phyloP scores from a whole-genome alignment of 2,888 invertebrate genomes.

The Rotaria macrura region DNA sequence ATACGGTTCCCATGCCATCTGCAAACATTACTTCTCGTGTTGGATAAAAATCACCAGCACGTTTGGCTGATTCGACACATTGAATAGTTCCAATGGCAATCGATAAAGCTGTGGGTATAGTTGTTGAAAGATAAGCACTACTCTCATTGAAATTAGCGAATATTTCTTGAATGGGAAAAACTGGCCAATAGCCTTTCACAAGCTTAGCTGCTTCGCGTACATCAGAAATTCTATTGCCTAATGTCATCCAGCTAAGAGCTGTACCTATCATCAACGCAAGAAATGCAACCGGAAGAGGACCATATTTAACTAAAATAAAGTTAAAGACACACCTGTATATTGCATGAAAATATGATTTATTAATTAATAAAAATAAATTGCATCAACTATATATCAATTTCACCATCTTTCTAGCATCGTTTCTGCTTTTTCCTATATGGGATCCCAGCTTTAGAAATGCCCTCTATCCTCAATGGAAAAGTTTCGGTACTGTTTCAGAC shows the following conservation, averaged over 20 bases:
- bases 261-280: neutral
- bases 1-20: neutral
- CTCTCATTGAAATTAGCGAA: neutral
- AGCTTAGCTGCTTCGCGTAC: neutral
- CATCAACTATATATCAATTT: too few species aligned
- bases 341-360: too few species aligned
- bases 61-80: slow-evolving; percentile 11
- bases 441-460: too few species aligned
- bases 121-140: neutral
- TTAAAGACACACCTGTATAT: too few species aligned
- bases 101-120: neutral
- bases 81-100: slow-evolving; percentile 10
- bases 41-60: slow-evolving; percentile 7
- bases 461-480: too few species aligned
- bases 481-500: too few species aligned
- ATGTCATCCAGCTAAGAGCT: neutral
- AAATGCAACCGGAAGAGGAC: neutral
- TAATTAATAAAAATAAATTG: too few species aligned
- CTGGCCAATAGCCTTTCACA: neutral
- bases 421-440: too few species aligned
- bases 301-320: neutral
- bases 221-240: neutral
- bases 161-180: neutral
- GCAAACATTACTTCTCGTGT: slow-evolving; percentile 5
- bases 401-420: too few species aligned